Percentiles rank a stretch among this genome's conserved stretches.
Evolutionary conservation across 2,113 vertebrate species (phyloP).

Genomic region (Indicator indicator): DNA sequence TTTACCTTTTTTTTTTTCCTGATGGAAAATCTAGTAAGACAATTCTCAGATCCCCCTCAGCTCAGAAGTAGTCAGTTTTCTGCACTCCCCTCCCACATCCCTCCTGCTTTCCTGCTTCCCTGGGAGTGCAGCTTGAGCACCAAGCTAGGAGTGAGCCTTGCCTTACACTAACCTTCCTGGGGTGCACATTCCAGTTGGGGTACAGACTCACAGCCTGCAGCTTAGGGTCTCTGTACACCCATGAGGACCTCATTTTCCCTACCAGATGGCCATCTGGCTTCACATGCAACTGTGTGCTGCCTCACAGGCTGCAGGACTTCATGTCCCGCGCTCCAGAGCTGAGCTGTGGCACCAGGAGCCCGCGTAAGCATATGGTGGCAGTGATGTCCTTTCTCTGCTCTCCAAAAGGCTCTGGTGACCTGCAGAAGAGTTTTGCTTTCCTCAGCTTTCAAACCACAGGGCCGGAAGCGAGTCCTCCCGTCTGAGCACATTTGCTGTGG

Average conservation of each 20-base stretch:
- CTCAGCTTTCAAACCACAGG: constrained; percentile 7
- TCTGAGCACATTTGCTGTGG: not conserved
- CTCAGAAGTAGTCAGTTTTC: not conserved
- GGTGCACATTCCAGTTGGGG: not conserved
- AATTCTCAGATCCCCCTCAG: not conserved
- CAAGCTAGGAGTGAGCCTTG: rapidly evolving
- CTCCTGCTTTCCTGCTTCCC: not conserved
- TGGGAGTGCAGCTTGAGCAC: not conserved
- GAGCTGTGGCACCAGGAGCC: not conserved
- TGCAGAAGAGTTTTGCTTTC: not conserved
- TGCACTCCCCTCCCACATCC: not conserved
- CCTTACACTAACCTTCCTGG: not conserved
- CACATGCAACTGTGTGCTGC: rapidly evolving
- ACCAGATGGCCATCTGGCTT: not conserved
- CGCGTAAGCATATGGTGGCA: not conserved
- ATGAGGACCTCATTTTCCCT: not conserved
- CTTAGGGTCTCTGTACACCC: not conserved
- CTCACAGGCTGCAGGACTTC: not conserved
- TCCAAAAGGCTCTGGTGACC: not conserved
- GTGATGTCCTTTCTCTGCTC: not conserved
- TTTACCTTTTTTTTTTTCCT: not conserved
- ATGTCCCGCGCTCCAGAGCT: not conserved
- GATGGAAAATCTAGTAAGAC: not conserved
- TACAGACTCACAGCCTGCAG: not conserved
- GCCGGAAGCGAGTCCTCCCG: not conserved